Base-by-base conservation (phyloP, 2,888 invertebrate species). In the Watsonalla binaria region DNA sequence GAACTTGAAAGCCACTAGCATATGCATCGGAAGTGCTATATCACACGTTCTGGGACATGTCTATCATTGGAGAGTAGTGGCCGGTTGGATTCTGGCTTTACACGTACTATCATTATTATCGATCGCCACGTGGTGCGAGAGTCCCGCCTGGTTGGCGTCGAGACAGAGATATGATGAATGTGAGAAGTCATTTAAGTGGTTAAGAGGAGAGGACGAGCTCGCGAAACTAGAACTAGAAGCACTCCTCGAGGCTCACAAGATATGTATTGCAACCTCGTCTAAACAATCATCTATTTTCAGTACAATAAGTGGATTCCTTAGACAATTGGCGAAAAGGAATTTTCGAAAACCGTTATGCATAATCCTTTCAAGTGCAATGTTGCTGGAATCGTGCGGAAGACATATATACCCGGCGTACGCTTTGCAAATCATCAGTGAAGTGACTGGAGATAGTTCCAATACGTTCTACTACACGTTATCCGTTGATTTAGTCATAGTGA, bases 131-230 rank as follows among this genome's bases (percentile, higher is more conserved):
- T 73, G 73, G 73, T 68, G 68, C 0, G 73, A 72, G 34, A 71
- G 70, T 34, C 70, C 73, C 0, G 60, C 68, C 0, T 72, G 71
- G 68, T 52, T 73, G 6, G 56, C 63, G 11, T 61, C 63, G 0
- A 65, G 55, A 47, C 49, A 62, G n/a, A 52, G 59, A 6, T 72
- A 57, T 33, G 54, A 62, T 0, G 53, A 52, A 37, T 65, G 70
- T 2, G 58, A 61, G 35, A 51, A 46, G 34, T 46, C 59, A 0
- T 90, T 92, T 24, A 80, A 83, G 50, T 92, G 87, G 80, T 84
- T 92, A 49, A 76, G 93, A 58, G 92, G 92, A 2, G 63, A 72
- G 2, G 57, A 11, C 82, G 45, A 92, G 84, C 57, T 84, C 79
- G 15, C 82, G 74, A 15, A 64, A 68, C 5, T 74, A 77, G 73